These are phyloP conservation scores for Alethe castanea DNA, from an alignment of 2,113 vertebrate species.

Conservation along the genomic window DNA sequence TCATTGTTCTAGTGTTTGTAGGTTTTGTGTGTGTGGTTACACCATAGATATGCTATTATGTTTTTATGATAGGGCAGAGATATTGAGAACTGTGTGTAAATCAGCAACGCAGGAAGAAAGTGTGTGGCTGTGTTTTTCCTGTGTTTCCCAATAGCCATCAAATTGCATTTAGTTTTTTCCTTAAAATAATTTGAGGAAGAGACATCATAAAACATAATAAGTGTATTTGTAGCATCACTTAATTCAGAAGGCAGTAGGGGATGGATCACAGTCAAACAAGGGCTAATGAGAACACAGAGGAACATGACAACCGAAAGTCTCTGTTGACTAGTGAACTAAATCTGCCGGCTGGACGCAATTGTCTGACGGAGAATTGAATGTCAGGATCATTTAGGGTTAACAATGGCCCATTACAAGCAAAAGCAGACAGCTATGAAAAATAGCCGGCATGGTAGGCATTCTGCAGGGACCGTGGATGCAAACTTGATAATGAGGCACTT, in stretches of 20 bases:
- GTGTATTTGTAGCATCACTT: slow-evolving; percentile 79
- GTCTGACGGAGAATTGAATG: slow-evolving; percentile 79
- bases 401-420: slow-evolving; percentile 75
- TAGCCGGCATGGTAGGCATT: slow-evolving; percentile 69
- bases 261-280: slow-evolving; percentile 73
- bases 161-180: slow-evolving; percentile 39
- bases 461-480: slow-evolving; percentile 62
- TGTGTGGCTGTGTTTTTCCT: background rate
- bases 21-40: background rate
- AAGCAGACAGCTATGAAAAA: slow-evolving; percentile 78
- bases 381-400: slow-evolving; percentile 85
- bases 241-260: slow-evolving; percentile 75
- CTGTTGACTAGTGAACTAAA: slow-evolving; percentile 76
- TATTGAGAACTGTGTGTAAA: background rate
- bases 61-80: background rate
- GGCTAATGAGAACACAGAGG: slow-evolving; percentile 78
- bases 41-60: background rate
- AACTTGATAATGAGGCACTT: slow-evolving; percentile 80
- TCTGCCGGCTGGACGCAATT: slow-evolving; percentile 78
- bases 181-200: slow-evolving; percentile 67
- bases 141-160: background rate
- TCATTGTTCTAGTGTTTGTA: background rate
- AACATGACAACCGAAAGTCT: slow-evolving; percentile 73
- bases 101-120: background rate
- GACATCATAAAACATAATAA: slow-evolving; percentile 58